Evolutionary conservation across 2,888 invertebrate species (phyloP), one percentile per base, ranked within the genome.

Genomic region (Rhaphigaster nebulosa): DNA sequence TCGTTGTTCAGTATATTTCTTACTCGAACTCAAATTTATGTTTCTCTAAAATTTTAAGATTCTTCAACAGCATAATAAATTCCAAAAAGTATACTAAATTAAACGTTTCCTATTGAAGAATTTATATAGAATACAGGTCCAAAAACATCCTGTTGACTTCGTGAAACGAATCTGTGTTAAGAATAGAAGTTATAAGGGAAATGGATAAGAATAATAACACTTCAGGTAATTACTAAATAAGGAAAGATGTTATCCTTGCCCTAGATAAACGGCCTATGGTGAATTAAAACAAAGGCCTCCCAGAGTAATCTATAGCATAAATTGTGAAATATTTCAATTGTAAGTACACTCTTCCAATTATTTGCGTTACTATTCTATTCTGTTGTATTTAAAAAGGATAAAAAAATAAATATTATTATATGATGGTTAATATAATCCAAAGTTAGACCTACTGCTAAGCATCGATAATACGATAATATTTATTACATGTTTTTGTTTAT

Each of bases 161-260:
- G 26, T 56, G 26, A n/a, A n/a, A 65, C 18, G 12, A 29, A 65
- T 3, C 13, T 12, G 60, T 10, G 29, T 5, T 18, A 70, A 70
- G 70, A 70, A 29, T 15, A 70, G 70, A 70, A 29, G 15, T 29
- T 29, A 34, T 70, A 70, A 70, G 70, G 70, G 34, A 29, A 70
- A 70, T 34, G 15, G 70, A 4, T 15, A 70, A 70, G 34, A 70
- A 70, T 70, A 34, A 70, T 70, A 70, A 70, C 29, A 70, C 70
- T 70, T 70, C n/a, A 70, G 34, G 18, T 70, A 34, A 70, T 70
- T 70, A 70, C 70, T 70, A 34, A 70, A 70, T 34, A 70, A 70
- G 70, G 70, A 70, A 70, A 18, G 70, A 70, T 34, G 70, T 20
- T 70, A 70, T 70, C 70, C 70, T 70, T 70, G 70, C 70, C 70